These are phyloP conservation scores for Trypoxylon attenuatum DNA, from an alignment of 2,888 invertebrate genomes.

Conservation along the genomic window DNA sequence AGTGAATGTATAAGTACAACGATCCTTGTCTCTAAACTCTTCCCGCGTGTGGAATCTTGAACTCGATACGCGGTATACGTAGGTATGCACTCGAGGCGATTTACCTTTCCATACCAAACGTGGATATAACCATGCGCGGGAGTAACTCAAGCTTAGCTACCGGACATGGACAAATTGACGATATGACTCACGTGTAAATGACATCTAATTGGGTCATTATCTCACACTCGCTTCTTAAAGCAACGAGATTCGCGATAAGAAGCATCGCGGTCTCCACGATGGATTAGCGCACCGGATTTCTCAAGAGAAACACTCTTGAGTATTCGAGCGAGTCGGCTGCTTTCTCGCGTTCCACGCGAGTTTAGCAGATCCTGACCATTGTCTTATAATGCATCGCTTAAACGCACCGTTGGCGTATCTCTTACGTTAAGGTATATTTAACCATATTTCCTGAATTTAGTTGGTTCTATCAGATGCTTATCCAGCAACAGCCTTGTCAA, in stretches of 20 bases:
- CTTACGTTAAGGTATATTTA: too few species aligned
- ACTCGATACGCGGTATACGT: too few species aligned
- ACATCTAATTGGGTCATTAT: slow-evolving; percentile 69
- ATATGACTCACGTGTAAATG: slow-evolving; percentile 69
- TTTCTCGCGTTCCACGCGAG: slow-evolving; percentile 2
- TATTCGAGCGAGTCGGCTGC: not conserved
- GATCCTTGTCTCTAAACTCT: too few species aligned
- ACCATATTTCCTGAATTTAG: too few species aligned
- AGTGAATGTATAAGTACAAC: too few species aligned
- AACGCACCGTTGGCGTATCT: not conserved
- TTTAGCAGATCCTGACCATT: not conserved
- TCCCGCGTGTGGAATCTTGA: too few species aligned
- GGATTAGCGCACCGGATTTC: slow-evolving; percentile 14
- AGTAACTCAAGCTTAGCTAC: slow-evolving; percentile 59
- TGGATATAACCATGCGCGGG: slow-evolving; percentile 35
- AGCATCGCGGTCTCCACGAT: slow-evolving; percentile 18
- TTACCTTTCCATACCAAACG: slow-evolving; percentile 52
- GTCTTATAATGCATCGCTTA: not conserved
- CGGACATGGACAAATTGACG: slow-evolving; percentile 66
- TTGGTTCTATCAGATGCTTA: too few species aligned
- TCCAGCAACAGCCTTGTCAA: too few species aligned
- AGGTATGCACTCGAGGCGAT: too few species aligned
- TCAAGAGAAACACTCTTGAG: not conserved
- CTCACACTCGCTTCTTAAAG: slow-evolving; percentile 45
- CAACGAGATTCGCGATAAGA: slow-evolving; percentile 38